Conservation (phyloP, 2,113 vertebrate species). For the Notarius quadriscutis region DNA sequence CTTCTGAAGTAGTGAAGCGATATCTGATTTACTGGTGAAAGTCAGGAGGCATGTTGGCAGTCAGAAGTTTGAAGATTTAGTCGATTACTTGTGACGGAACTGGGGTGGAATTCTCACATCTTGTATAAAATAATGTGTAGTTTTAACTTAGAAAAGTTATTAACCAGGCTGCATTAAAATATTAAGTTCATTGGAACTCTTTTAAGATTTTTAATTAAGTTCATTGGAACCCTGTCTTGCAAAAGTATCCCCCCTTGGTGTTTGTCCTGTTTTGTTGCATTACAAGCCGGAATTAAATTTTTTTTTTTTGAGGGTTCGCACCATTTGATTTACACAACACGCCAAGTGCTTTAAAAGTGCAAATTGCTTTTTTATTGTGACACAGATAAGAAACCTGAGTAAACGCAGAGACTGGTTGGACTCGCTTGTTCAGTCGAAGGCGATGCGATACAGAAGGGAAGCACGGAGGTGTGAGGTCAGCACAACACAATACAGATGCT, state of each 20-base stretch:
- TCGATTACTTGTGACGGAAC: not conserved
- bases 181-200: too few species aligned
- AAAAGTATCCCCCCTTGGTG: too few species aligned
- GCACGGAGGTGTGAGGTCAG: conserved; percentile 35
- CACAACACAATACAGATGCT: conserved; percentile 17
- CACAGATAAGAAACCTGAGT: conserved; percentile 43
- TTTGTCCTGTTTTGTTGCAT: too few species aligned
- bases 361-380: conserved; percentile 16
- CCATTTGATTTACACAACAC: not conserved
- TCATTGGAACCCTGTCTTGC: too few species aligned
- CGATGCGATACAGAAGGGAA: conserved; percentile 45
- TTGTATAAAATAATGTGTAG: not conserved
- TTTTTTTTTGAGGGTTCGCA: not conserved
- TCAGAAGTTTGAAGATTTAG: not conserved
- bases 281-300: too few species aligned
- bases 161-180: too few species aligned
- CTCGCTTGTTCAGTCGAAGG: conserved; percentile 58
- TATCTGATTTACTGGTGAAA: not conserved
- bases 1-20: not conserved
- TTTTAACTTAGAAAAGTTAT: too few species aligned
- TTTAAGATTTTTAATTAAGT: too few species aligned
- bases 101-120: not conserved
- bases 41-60: not conserved
- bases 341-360: not conserved
- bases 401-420: conserved; percentile 62